phyloP scores from a whole-genome alignment of 2,888 invertebrate species.

The Oligia strigilis region DNA sequence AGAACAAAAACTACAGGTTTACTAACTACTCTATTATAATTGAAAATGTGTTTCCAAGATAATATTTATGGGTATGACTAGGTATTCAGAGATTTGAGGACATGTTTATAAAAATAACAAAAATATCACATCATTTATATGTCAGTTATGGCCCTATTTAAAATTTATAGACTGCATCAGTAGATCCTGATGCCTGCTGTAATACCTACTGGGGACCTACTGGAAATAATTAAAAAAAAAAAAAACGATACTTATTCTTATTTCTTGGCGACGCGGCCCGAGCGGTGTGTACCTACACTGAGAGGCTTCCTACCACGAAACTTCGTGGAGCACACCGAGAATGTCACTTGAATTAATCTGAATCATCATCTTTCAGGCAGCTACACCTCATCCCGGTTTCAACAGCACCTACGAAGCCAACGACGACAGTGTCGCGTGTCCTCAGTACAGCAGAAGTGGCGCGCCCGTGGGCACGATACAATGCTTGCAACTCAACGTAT shows the following conservation, averaged over 20 bases:
- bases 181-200: not conserved
- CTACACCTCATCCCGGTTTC: constrained; percentile 47
- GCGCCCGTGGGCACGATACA: constrained; percentile 40
- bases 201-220: not conserved
- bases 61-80: not conserved
- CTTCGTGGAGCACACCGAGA: not conserved
- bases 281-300: not conserved
- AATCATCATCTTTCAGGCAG: constrained; percentile 43
- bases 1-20: no score
- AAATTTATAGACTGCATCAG: not conserved
- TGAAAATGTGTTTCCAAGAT: not conserved
- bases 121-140: not conserved
- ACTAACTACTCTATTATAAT: no score
- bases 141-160: constrained; percentile 1
- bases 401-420: constrained; percentile 41
- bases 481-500: constrained; percentile 56
- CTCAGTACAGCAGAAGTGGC: constrained; percentile 33
- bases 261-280: not conserved
- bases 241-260: not conserved
- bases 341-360: not conserved
- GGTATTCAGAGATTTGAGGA: not conserved
- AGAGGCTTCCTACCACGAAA: not conserved
- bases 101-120: not conserved
- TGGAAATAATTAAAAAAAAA: no score
- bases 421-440: constrained; percentile 41